Evolutionary conservation across 1,140 invertebrate species (phyloP), one percentile per base, ranked within the genome.

Genomic region (Pseudachorutes palmiensis): DNA sequence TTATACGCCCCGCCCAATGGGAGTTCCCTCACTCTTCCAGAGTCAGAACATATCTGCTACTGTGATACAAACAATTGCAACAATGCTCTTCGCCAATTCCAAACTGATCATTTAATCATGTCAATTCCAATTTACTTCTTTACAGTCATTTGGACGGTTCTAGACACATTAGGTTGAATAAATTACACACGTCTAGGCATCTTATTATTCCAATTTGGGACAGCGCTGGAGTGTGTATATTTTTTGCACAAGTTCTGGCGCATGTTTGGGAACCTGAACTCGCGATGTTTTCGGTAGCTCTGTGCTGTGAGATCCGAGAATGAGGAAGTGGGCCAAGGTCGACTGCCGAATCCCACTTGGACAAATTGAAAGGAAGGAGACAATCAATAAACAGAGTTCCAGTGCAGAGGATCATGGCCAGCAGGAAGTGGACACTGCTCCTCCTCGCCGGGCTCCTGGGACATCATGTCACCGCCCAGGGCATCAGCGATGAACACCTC

Each of bases 311-410:
- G 12, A 55, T 55, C 14, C 51, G 51, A 55, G 51, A 24, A 26
- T 14, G 14, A 55, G 51, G 51, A 55, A 55, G 24, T 55, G 24
- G 51, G 51, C 51, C 51, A 55, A 55, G 51, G 51, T 55, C 51
- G 24, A 16, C 24, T 55, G 3, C 24, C 51, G 14, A 55, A 5
- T 12, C 51, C 24, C 51, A 55, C 5, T 14, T 14, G 51, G 14
- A 14, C 24, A 55, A 55, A 55, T 55, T 55, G 51, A 55, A 55
- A 55, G 51, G 51, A 55, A 55, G 51, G 14, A 55, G 51, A 24
- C 24, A 55, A 55, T 55, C 51, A 55, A 55, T 55, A 55, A 24
- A 55, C 12, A 55, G 51, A 19, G 36, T 9, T 45, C 36, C 9
- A 45, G 36, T 12, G 19, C 36, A 19, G 9, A 45, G 36, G 36